Evolutionary conservation across 2,888 invertebrate genomes (phyloP).

Genomic region (Polylopha cassiicola): DNA sequence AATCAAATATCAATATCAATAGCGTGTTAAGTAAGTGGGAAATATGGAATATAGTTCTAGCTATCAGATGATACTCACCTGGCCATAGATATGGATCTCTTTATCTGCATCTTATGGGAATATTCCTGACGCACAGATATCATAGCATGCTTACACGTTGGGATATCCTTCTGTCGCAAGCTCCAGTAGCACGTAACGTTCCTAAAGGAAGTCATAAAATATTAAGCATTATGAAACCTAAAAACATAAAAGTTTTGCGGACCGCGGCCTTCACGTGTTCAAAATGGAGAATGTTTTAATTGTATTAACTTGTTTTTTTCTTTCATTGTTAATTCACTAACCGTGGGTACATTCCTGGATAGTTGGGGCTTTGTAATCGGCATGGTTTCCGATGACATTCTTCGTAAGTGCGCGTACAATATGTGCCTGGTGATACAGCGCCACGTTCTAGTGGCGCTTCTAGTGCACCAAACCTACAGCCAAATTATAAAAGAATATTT

Average conservation of each 20-base stretch:
- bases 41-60: no score
- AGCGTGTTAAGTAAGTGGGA: no score
- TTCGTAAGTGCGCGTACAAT: constrained; percentile 90
- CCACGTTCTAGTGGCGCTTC: constrained; percentile 89
- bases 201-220: no score
- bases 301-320: no score
- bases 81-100: constrained; percentile 80
- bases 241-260: no score
- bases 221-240: no score
- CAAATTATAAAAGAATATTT: no score
- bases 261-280: no score
- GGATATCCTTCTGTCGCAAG: constrained; percentile 88
- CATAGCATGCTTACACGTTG: constrained; percentile 94
- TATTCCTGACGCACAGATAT: constrained; percentile 88
- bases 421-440: constrained; percentile 88
- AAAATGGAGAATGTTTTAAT: no score
- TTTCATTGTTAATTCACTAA: constrained; percentile 23
- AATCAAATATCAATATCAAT: no score
- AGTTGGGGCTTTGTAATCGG: constrained; percentile 92
- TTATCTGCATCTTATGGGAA: constrained; percentile 84
- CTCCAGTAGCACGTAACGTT: constrained; percentile 96
- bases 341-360: constrained; percentile 89
- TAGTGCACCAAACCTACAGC: constrained; percentile 83
- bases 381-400: constrained; percentile 91
- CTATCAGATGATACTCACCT: constrained; percentile 56